Base-by-base conservation (phyloP, 1,140 invertebrate species). In the Caenorhabditis inopinata region DNA sequence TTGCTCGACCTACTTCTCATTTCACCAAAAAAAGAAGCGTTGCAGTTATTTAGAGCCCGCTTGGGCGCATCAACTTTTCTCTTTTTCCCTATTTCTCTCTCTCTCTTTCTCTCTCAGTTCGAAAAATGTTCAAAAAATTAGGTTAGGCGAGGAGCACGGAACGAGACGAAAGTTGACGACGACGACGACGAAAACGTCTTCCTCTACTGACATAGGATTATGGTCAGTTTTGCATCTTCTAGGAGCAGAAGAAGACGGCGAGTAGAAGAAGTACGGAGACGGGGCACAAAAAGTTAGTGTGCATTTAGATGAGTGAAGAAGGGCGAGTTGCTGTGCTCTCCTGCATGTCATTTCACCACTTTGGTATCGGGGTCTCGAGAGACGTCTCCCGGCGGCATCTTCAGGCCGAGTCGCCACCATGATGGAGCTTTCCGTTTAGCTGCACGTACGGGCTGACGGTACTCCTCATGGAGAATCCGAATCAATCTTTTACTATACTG, bases 311-410 rank as follows among this genome's bases (percentile, higher is more conserved):
- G 18, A 18, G 49, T 18, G 14, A n/a, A 48, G n/a, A 18, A 58
- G 27, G 11, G 38, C 58, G 35, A 68, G 58, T 38, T 68, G 58
- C 58, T 68, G 3, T 62, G 9, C n/a, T 51, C 49, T 51, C 49
- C 53, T 68, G 58, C 58, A 68, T 68, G 58, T 68, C 58, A 68
- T 68, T 68, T 68, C 58, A 68, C 58, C 58, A 68, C 58, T 68
- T 68, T 42, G 27, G 49, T 21, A 11, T 51, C 27, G 29, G n/a
- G 25, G 58, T 68, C 58, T 68, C 58, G 29, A 38, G 58, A 68
- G 58, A 68, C 58, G 38, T 68, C 58, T 38, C 58, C 58, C 58
- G 35, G 23, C 27, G 2, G 32, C 58, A 38, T 68, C 58, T 29
- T 68, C 58, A 23, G 5, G 14, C 49, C 5, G 14, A 42, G 14